Conservation (phyloP, 2,797 vertebrate species). For the Enteromius argenteus region DNA sequence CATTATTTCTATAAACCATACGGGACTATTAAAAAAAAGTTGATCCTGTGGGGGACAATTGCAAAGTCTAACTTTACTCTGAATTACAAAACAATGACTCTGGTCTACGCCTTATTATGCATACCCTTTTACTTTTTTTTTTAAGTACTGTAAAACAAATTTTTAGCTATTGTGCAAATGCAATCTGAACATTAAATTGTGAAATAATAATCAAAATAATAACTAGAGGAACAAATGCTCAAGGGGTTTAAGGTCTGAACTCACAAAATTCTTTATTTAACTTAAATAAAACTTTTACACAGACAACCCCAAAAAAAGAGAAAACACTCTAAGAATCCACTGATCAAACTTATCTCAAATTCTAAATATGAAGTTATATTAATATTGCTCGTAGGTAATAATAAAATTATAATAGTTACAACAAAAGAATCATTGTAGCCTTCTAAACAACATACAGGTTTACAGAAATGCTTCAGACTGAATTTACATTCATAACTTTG, state of each 20-base stretch:
- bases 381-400: conserved; percentile 2
- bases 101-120: background rate
- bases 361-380: conserved; percentile 14
- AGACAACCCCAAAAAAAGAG: background rate
- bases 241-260: conserved; percentile 29
- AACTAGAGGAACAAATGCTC: conserved; percentile 38
- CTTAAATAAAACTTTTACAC: conserved; percentile 32
- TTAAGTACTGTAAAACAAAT: background rate
- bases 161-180: background rate
- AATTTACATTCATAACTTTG: background rate
- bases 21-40: background rate
- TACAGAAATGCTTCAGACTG: conserved; percentile 27
- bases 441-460: background rate
- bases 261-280: background rate
- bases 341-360: background rate
- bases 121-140: background rate
- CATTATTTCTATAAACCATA: background rate
- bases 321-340: background rate
- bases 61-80: background rate
- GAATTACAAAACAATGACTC: background rate
- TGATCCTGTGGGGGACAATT: background rate
- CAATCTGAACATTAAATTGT: no score
- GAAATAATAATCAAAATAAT: conserved; percentile 1
- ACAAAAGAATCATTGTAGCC: background rate
- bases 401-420: conserved; percentile 11